These are phyloP conservation scores for Anas platyrhynchos DNA, from an alignment of 2,113 vertebrate genomes.

Conservation along the genomic window DNA sequence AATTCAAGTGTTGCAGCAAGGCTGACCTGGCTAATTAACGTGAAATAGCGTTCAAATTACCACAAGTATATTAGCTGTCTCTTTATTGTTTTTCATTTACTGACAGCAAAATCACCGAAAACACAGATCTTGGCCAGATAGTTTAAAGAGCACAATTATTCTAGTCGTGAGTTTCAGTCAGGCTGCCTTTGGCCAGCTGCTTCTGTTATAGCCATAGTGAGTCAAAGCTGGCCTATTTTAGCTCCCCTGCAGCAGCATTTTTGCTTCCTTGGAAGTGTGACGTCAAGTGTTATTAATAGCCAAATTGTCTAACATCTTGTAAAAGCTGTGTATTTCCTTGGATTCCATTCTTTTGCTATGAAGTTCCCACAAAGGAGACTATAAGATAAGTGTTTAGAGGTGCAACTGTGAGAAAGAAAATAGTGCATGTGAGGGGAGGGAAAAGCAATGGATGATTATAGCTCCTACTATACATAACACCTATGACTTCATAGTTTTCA, in stretches of 20 bases:
- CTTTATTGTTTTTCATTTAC: not conserved
- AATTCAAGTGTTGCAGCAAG: not conserved
- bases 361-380: not conserved
- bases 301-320: not conserved
- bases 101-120: not conserved
- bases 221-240: not conserved
- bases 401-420: accelerated
- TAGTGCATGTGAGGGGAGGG: accelerated
- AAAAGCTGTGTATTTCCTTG: not conserved
- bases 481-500: not conserved
- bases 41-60: conserved; percentile 9
- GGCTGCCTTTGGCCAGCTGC: not conserved
- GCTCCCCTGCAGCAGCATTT: not conserved
- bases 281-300: not conserved
- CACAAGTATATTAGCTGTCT: not conserved
- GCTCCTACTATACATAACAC: not conserved
- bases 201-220: not conserved
- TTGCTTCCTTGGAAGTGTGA: conserved; percentile 2
- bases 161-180: not conserved
- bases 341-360: not conserved
- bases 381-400: not conserved
- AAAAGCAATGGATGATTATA: not conserved
- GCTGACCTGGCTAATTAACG: not conserved
- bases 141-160: not conserved
- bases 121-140: not conserved